Percentiles rank a stretch among this genome's conserved stretches.
Conservation (phyloP, 1,140 invertebrate genomes). For the Sycophaga agraensis region DNA sequence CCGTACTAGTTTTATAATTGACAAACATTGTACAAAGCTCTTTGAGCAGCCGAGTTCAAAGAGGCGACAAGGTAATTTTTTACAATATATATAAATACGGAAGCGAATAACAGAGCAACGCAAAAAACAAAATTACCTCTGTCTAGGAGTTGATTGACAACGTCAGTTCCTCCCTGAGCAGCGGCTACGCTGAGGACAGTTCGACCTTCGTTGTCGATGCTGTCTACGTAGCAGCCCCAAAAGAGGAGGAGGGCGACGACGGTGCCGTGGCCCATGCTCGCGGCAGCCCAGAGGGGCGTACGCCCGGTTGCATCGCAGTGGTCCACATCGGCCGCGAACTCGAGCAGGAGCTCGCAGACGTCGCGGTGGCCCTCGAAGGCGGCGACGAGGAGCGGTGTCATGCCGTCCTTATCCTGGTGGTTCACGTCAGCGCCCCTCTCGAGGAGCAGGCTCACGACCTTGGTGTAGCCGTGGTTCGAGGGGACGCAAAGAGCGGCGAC, state of each 20-base stretch:
- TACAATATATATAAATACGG: too few species aligned
- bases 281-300: constrained; percentile 80
- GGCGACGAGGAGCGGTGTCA: constrained; percentile 90
- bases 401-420: constrained; percentile 87
- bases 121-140: too few species aligned
- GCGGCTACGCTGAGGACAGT: constrained; percentile 86
- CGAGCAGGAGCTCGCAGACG: constrained; percentile 81
- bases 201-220: constrained; percentile 86
- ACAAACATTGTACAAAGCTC: too few species aligned
- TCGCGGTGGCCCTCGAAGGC: constrained; percentile 90
- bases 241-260: constrained; percentile 81
- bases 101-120: too few species aligned
- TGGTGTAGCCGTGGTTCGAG: constrained; percentile 74
- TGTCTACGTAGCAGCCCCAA: constrained; percentile 88
- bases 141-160: constrained; percentile 85
- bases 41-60: too few species aligned
- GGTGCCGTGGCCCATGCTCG: constrained; percentile 81
- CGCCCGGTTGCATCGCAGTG: constrained; percentile 76
- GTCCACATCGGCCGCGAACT: constrained; percentile 86
- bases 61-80: too few species aligned
- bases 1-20: too few species aligned
- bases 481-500: constrained; percentile 90
- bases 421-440: constrained; percentile 85
- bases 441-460: constrained; percentile 74
- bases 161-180: constrained; percentile 79